Base-by-base conservation (phyloP, 2,113 vertebrate species). In the Myodes glareolus region DNA sequence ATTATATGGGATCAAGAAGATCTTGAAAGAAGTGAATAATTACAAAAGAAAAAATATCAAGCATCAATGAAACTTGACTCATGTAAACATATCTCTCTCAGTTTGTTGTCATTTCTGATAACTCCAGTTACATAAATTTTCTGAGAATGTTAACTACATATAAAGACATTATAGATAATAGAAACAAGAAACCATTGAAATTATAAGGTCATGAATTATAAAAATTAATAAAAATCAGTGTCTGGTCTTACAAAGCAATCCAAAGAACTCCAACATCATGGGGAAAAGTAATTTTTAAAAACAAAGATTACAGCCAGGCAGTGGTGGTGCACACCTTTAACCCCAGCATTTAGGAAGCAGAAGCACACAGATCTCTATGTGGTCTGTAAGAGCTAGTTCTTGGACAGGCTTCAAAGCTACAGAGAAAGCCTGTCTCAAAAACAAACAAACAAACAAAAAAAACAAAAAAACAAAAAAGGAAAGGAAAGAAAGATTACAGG, bases 81-180 rank as follows among this genome's bases (percentile, higher is more conserved):
- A 91, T 92, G 17, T 50, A 16, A 25, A 91, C 68, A 27, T 5
- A 65, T 68, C 6, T 68, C 5, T 8, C 47, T 7, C 88, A 87
- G 6, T 50, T 8, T 68, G 12, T 52, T 94, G 42, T 39, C 77
- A 87, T 80, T 91, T 95, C 36, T 90, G 70, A 91, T 95, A 93
- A 13, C 92, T 39, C 19, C 19, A 61, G 50, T 81, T 84, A 92
- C 9, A 90, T 82, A 86, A 36, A 55, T 11, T 19, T 82, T 92
- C 67, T 84, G 33, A 84, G 63, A 39, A 63, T n/a, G 82, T 63
- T 70, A 85, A 88, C 31, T 94, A 47, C 55, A 58, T 31, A 86
- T 52, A 88, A 73, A 97, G 63, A 82, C 25, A 80, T n/a, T 47
- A 76, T 84, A 3, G 45, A 91, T 17, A 93, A 92, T 78, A 31